Evolutionary conservation across 2,797 vertebrate species (phyloP), one percentile per base, ranked within the genome.

Genomic region (Pitangus sulphuratus): DNA sequence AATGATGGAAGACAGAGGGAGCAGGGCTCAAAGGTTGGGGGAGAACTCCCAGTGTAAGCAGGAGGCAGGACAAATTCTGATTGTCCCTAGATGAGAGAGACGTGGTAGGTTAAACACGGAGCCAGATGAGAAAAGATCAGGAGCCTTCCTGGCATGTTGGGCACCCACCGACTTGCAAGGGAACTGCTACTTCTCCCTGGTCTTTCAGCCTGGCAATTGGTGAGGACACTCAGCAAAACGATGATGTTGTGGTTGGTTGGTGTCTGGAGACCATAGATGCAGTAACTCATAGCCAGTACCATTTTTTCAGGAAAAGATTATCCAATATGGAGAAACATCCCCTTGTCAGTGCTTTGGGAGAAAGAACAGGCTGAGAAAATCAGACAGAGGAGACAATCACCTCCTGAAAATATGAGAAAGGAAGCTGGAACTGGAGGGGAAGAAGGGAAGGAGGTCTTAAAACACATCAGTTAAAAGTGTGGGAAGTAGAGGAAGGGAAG

Each of bases 201-300:
- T 60, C 40, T 39, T 87, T 84, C 77, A 81, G 48, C 18, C 57
- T 30, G 30, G 57, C 14, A 84, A 7, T 40, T 54, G 45, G 30
- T 45, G 61, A 78, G 40, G 40, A n/a, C n/a, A 45, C 17, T 51
- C 37, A 31, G 64, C 39, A 64, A 54, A 22, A 53, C 8, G 15
- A 58, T 77, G 68, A 33, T 4, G 6, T 6, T 47, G 48, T 45
- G 17, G 9, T 56, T 92, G 20, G 6, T 60, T 60, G n/a, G n/a
- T n/a, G 44, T 48, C 40, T 40, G 40, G 31, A 48, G 39, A 70
- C 20, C 1, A 1, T 3, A 78, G 40, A 33, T 0, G 1, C 24
- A 83, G 10, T 51, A 69, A 47, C 3, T 2, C 61, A 45, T 31
- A 20, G 6, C 13, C 53, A 37, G 26, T 48, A 42, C 22, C 3